Percentiles rank a stretch among this genome's conserved stretches.
phyloP scores from a whole-genome alignment of 2,113 vertebrate species.

The Atlantisia rogersi region DNA sequence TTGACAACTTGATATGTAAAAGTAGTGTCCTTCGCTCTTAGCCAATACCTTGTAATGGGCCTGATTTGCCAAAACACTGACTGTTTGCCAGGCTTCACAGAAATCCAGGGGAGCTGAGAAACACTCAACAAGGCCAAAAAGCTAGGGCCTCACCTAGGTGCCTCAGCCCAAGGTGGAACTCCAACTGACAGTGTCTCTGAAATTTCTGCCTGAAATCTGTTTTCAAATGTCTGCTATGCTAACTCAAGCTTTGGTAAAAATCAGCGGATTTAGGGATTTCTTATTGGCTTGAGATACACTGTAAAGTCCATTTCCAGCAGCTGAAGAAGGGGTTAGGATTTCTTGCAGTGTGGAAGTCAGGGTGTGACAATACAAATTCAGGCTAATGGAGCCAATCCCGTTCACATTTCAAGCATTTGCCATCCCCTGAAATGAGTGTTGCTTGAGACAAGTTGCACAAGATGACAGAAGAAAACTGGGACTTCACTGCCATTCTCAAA shows the following conservation, averaged over 20 bases:
- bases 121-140: neutral
- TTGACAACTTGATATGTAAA: neutral
- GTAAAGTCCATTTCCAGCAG: neutral
- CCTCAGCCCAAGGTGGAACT: neutral
- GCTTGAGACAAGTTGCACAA: neutral
- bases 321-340: neutral
- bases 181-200: neutral
- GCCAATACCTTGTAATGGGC: neutral
- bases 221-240: neutral
- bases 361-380: neutral
- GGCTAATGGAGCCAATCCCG: neutral
- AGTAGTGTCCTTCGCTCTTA: neutral
- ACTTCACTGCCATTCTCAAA: neutral
- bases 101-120: neutral
- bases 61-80: neutral
- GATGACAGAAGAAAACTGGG: neutral
- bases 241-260: neutral
- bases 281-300: neutral
- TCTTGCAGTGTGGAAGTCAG: neutral
- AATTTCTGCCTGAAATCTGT: neutral
- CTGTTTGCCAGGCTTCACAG: neutral
- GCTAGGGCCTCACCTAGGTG: neutral
- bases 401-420: neutral
- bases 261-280: neutral
- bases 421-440: neutral